Evolutionary conservation across 2,797 vertebrate species (phyloP), one percentile per base, ranked within the genome.

Genomic region (Rhinophrynus dorsalis): DNA sequence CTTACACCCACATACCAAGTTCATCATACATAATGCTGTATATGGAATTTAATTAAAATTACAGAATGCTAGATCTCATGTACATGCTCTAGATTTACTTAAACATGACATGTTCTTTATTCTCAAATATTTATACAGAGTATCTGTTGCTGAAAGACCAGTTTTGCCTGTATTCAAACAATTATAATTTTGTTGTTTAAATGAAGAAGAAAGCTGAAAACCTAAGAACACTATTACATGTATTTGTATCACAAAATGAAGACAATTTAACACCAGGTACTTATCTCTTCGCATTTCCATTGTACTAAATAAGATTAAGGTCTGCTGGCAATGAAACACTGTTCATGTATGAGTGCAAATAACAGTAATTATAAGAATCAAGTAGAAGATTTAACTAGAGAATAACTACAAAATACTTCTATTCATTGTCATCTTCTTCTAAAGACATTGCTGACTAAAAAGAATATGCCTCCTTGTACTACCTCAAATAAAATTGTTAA

Each of bases 201-300:
- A 47, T 23, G 44, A 18, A 44, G 40, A 47, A 21, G 6, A 23
- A 47, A 21, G 8, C 23, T 26, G 10, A 50, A n/a, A n/a, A n/a
- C n/a, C n/a, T n/a, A n/a, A 50, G 11, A 23, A 1, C 47, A 26
- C 11, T 20, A 50, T 50, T 50, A 26, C 21, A 21, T 2, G 9
- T 5, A 47, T 13, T n/a, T n/a, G n/a, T n/a, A n/a, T n/a, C n/a
- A 50, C 47, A 50, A 50, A 24, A 26, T 27, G 23, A 50, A 13
- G 47, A 50, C 47, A 24, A 26, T 26, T 26, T 50, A 50, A 50
- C n/a, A 26, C 47, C 21, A 50, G 47, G 47, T n/a, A 50, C 21
- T 50, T 50, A 50, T 27, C 47, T 50, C 47, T 26, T 6, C n/a
- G 20, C 47, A 50, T 23, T 50, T 50, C 23, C 23, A 26, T 50